Conservation (phyloP, 2,113 vertebrate species). For the Daboia siamensis region DNA sequence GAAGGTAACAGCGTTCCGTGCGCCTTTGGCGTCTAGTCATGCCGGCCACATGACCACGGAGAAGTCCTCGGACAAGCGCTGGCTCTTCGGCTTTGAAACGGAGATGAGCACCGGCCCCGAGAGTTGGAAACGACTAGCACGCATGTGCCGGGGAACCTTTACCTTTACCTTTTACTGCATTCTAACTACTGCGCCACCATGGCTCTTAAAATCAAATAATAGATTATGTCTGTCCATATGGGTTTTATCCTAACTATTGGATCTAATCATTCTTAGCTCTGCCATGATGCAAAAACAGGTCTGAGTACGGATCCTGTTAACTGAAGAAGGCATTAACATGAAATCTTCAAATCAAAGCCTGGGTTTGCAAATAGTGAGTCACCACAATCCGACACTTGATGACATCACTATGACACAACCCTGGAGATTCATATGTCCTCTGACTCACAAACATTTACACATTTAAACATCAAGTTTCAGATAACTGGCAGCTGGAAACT, state of each 20-base stretch:
- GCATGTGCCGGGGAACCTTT: too few species aligned
- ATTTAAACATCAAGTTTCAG: background rate
- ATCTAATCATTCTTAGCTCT: background rate
- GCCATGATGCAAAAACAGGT: background rate
- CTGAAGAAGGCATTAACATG: background rate
- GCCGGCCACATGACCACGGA: too few species aligned
- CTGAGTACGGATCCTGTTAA: background rate
- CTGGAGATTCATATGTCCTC: background rate
- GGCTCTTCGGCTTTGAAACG: too few species aligned
- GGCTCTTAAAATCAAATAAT: background rate
- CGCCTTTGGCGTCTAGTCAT: too few species aligned
- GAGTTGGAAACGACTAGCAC: too few species aligned
- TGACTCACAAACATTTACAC: background rate
- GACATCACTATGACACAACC: background rate
- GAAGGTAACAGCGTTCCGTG: too few species aligned
- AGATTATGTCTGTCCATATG: background rate
- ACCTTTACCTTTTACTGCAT: too few species aligned
- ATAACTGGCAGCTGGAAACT: background rate
- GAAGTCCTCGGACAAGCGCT: too few species aligned
- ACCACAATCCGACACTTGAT: background rate
- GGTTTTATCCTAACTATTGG: background rate
- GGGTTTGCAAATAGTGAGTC: background rate
- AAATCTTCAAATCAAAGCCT: background rate
- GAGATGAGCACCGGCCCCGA: too few species aligned
- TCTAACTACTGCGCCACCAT: too few species aligned